Evolutionary conservation across 35 echinoderm and acorn worm genomes (phyloP), one percentile per base, ranked within the genome.

Genomic region (Heliocidaris tuberculata): DNA sequence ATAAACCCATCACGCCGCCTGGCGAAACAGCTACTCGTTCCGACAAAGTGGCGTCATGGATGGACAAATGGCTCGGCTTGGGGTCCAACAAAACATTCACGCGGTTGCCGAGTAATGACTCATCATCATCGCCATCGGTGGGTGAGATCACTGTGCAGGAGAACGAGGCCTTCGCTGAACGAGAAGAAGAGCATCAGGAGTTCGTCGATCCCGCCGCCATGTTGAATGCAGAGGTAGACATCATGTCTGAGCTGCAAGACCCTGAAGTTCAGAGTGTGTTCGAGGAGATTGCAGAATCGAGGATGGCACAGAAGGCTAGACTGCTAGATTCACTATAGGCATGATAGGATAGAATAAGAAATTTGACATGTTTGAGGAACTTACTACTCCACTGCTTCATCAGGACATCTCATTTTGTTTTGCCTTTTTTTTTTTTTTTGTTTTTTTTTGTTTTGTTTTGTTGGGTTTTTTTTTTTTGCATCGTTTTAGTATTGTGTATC

Each of bases 231-330:
- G 97, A 98, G 17, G 48, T 98, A 6, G 96, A 98, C 78, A 93
- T 96, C 31, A 52, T 94, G 29, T 95, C 94, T 7, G 97, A 98
- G 65, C 87, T 96, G 85, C 85, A 94, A 59, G 97, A 98, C 50
- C 94, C 96, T 1, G 97, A 98, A 70, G 97, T 98, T 15, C 93
- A 95, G 48, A 96, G 96, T 94, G 93, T 95, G 17, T 95, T 98
- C 27, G 92, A 96, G 19, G 96, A 96, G 31, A 85, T 98, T 12
- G 93, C 93, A 21, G 93, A 60, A 32, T 89, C 87, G 2, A 89
- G 47, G 29, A n/a, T 13, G 29, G 87, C 87, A 17, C 87, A 48
- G 47, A 89, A 89, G 5, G 87, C 31, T 48, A 89, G 32, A 89
- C 87, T 48, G 32, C 27, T 78, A 78, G 65, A 78, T 78, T 78